phyloP scores from a whole-genome alignment of 2,888 invertebrate genomes.

The Tetranychus piercei region DNA sequence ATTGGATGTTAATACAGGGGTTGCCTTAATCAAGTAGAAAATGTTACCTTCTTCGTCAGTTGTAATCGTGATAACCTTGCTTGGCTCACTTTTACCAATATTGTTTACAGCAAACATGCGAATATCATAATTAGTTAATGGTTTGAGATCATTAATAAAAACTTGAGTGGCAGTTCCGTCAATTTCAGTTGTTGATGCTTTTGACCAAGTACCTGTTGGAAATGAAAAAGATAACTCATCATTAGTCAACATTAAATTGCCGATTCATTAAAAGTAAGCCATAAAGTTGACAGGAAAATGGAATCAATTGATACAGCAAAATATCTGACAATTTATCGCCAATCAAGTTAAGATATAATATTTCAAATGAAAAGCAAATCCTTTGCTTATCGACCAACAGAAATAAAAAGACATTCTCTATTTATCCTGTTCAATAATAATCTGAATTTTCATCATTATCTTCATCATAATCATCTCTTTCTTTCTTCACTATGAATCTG shows the following conservation, averaged over 20 bases:
- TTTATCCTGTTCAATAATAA: constrained; percentile 1
- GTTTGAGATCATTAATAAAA: constrained; percentile 7
- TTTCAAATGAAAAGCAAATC: neutral
- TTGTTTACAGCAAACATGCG: constrained; percentile 13
- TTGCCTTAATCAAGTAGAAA: neutral
- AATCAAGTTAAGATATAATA: neutral
- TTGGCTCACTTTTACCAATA: constrained; percentile 15
- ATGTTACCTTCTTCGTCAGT: constrained; percentile 11
- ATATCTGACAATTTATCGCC: neutral
- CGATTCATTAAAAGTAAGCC: neutral
- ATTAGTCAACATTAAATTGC: neutral
- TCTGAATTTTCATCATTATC: neutral
- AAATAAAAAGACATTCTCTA: neutral
- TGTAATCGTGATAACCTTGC: constrained; percentile 24
- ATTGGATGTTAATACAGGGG: neutral
- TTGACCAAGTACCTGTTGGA: constrained; percentile 12
- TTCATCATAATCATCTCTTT: neutral
- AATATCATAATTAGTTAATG: constrained; percentile 10
- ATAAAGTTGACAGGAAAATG: neutral
- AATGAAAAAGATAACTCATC: neutral
- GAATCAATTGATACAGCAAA: neutral
- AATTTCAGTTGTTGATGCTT: constrained; percentile 11
- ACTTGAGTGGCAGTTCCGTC: constrained; percentile 4
- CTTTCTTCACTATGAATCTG: neutral
- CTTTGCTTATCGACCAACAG: neutral